phyloP scores from a whole-genome alignment of 1,140 invertebrate genomes.

The Chironomus striatipennis region DNA sequence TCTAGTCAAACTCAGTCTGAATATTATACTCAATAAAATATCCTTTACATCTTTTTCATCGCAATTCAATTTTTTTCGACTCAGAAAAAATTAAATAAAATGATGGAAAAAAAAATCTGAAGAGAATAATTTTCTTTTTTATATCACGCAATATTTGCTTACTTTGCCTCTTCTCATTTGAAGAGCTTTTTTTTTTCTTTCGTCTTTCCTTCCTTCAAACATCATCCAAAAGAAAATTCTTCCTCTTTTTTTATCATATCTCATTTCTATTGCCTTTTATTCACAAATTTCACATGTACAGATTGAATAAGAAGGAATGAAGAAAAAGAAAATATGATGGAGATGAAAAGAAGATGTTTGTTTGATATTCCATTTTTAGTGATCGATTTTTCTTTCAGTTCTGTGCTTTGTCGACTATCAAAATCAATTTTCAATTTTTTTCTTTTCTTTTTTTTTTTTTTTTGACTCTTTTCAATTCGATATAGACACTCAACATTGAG shows the following conservation, averaged over 20 bases:
- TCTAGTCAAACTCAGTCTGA: too few relatives aligned
- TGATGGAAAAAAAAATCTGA: background rate
- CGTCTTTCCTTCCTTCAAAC: too few relatives aligned
- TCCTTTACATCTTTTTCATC: too few relatives aligned
- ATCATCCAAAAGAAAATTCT: too few relatives aligned
- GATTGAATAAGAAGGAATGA: background rate
- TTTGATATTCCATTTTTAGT: background rate
- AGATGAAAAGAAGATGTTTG: background rate
- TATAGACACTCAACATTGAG: too few relatives aligned
- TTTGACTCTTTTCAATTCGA: background rate
- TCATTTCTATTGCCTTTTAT: slow-evolving; percentile 8
- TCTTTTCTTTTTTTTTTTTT: background rate
- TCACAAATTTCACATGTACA: background rate
- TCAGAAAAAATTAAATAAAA: background rate
- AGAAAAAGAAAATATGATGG: slow-evolving; percentile 2
- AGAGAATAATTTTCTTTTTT: too few relatives aligned
- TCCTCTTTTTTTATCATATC: background rate
- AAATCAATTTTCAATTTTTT: slow-evolving; percentile 15
- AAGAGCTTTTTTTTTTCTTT: background rate
- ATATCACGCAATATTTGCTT: background rate
- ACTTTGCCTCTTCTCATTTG: slow-evolving; percentile 9
- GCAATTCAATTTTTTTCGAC: too few relatives aligned
- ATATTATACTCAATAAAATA: too few relatives aligned
- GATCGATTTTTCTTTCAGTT: background rate
- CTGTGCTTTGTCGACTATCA: background rate